Evolutionary conservation across 2,113 vertebrate species (phyloP), one percentile per base, ranked within the genome.

Genomic region (Oncorhynchus kisutch): DNA sequence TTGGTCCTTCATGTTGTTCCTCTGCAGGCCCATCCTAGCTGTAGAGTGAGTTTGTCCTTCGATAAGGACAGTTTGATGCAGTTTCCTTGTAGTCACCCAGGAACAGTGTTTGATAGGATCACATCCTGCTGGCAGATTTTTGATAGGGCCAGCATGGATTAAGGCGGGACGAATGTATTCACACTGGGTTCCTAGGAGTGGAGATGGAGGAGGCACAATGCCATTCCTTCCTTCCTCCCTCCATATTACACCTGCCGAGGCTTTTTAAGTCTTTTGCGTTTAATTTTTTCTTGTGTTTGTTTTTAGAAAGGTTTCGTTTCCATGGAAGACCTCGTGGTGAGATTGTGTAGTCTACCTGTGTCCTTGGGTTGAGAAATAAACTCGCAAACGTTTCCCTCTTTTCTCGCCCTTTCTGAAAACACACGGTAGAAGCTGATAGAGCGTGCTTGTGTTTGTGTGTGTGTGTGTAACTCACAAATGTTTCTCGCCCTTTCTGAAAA

Each of bases 111-210:
- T 85, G 86, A 45, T 11, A 45, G 39, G 39, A 45, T 84, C 84
- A 87, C 86, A 85, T 78, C 72, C 67, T 70, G 2, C 5, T 54
- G 62, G 65, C 77, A 77, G 57, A 70, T 78, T 66, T 87, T 85
- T 84, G 60, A 89, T 87, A 82, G 71, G 72, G 57, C 76, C 77
- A 67, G 80, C 81, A 72, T 81, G 79, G 80, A 81, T 85, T 78
- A 60, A 67, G 84, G 83, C 74, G 76, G 85, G 80, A 75, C 57
- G 85, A 84, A 84, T 86, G 75, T 78, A 85, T 86, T 85, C 81
- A 74, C 18, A 2, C 65, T 31, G 70, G 76, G 81, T 85, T 86
- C 72, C 70, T 48, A 3, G 67, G 78, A 80, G 51, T 68, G 27
- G 59, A 70, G 76, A 85, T 75, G 49, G 39, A 45, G 39, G 9